A percentile compares a stretch with the other conserved stretches of the same genome.
These are phyloP conservation scores for Leptopilina myrica DNA, from an alignment of 2,888 invertebrate species.

Conservation along the genomic window DNA sequence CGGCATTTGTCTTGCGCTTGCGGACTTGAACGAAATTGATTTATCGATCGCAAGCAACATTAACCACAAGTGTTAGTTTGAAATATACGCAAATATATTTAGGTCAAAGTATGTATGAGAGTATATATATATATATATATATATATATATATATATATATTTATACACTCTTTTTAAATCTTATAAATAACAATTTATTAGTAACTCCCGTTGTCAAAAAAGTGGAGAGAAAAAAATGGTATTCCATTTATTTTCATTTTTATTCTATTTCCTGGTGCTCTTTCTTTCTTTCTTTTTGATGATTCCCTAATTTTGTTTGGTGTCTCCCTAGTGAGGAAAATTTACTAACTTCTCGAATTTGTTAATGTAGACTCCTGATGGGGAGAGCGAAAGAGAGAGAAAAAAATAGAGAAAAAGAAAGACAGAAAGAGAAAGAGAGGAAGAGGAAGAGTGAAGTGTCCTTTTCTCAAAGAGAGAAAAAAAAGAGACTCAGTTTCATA, in stretches of 20 bases:
- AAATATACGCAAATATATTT: constrained; percentile 57
- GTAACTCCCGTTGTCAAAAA: neutral
- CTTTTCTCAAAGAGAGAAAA: neutral
- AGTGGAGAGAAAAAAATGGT: neutral
- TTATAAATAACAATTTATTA: neutral
- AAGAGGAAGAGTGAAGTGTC: too few species aligned
- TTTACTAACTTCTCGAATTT: constrained; percentile 18
- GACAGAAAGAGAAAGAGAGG: too few species aligned
- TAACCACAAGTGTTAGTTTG: constrained; percentile 60
- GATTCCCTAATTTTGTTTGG: neutral
- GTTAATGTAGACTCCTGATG: neutral
- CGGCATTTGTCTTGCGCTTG: constrained; percentile 59
- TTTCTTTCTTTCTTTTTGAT: too few species aligned
- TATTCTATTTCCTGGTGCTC: neutral
- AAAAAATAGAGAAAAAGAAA: neutral
- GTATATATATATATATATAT: neutral
- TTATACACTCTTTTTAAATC: neutral
- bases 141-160: too few species aligned
- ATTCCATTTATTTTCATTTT: constrained; percentile 6
- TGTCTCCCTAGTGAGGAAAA: constrained; percentile 8
- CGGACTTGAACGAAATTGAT: constrained; percentile 63
- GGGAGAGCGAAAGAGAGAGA: too few species aligned
- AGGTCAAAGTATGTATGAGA: constrained; percentile 58
- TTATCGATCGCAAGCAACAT: constrained; percentile 64
- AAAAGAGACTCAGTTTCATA: constrained; percentile 22